These are phyloP conservation scores for Malurus splendens DNA, from an alignment of 2,797 vertebrate genomes.

Conservation along the genomic window DNA sequence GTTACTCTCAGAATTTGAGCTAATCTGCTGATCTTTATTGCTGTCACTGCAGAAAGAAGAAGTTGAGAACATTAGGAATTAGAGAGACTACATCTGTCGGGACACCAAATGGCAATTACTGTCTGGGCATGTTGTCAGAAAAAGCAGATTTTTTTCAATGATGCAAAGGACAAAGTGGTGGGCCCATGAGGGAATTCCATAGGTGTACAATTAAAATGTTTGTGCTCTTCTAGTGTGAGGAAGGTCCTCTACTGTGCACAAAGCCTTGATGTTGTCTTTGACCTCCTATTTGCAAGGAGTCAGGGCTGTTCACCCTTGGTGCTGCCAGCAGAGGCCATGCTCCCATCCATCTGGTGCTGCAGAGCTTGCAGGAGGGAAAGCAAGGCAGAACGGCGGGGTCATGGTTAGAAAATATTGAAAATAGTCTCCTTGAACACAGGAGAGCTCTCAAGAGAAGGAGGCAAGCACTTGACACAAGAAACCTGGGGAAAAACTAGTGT, in stretches of 20 bases:
- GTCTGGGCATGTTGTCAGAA: not conserved
- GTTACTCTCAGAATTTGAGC: not conserved
- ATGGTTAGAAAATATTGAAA: not conserved
- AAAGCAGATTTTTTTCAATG: not conserved
- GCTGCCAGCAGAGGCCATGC: not conserved
- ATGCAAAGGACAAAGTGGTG: not conserved
- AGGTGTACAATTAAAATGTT: not conserved
- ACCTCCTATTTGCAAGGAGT: not conserved
- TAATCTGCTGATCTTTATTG: not conserved
- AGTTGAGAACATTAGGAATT: not conserved
- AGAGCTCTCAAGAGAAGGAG: not conserved
- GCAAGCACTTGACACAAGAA: not conserved
- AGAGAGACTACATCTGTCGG: not conserved
- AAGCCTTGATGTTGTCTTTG: not conserved
- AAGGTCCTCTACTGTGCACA: not conserved
- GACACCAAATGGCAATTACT: not conserved
- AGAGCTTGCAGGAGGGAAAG: not conserved
- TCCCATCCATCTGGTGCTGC: not conserved
- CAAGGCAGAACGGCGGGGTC: not conserved
- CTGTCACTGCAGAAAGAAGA: not conserved
- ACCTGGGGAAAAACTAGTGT: not conserved
- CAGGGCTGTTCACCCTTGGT: not conserved
- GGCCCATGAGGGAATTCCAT: not conserved
- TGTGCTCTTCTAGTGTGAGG: not conserved
- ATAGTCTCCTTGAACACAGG: not conserved